Base-by-base conservation (phyloP, 2,113 vertebrate species). In the Cinclus cinclus region DNA sequence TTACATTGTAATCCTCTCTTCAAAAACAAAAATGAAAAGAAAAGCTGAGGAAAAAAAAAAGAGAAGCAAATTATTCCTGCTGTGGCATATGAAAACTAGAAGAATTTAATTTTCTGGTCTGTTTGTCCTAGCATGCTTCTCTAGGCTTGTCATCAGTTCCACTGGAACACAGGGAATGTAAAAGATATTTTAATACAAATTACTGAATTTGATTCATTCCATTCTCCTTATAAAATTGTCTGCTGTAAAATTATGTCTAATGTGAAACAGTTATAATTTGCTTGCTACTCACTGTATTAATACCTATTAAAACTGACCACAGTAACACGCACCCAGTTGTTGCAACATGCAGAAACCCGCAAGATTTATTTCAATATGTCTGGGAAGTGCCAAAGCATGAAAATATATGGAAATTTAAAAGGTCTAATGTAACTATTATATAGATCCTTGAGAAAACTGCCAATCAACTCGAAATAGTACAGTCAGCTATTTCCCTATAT, bases 61-160 rank as follows among this genome's bases (percentile, higher is more conserved):
- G 37, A 11, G 15, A 22, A 59, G 37, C 28, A 86, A 95, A 80
- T 95, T 73, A 64, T 55, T 91, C 70, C 67, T 95, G 77, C 80
- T 95, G 59, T 47, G 58, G 52, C 65, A 83, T 95, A 77, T 74
- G 83, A 96, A 94, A 94, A 92, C 33, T 69, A 95, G 56, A 95
- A 94, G 95, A 97, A 95, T 95, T 92, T 91, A 97, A 97, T 95
- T 97, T 97, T 97, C 88, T 92, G 93, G 89, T 97, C 94, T 95
- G 85, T 90, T 96, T 96, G 91, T 89, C 97, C 92, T 95, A 97
- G 92, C 90, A 74, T 91, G 84, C 63, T 96, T 95, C 90, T 95
- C 69, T 83, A 95, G 65, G 67, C 94, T 96, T 94, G 94, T 96
- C 92, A 95, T 94, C 95, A 94, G 81, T 87, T 97, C 87, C 37